Evolutionary conservation across 2,797 vertebrate species (phyloP).

Genomic region (Dipus sagitta): DNA sequence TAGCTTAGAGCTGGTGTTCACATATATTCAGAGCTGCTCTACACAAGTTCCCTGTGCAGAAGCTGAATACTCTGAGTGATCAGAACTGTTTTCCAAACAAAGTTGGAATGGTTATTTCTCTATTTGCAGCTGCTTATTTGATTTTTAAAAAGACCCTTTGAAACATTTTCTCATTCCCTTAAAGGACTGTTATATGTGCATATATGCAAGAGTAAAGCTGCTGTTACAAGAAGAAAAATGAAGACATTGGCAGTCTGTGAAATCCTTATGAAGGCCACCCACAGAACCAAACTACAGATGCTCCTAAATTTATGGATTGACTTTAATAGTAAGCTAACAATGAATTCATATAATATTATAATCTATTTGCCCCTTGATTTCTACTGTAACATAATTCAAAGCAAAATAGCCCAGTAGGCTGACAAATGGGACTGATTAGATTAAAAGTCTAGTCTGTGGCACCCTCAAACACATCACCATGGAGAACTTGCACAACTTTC

Average conservation of each 20-base stretch:
- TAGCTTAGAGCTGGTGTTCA: constrained; percentile 76
- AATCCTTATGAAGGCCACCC: constrained; percentile 58
- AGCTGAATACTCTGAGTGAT: constrained; percentile 84
- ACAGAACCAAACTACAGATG: constrained; percentile 63
- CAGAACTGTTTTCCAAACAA: constrained; percentile 84
- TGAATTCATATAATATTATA: constrained; percentile 16
- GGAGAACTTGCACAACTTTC: not conserved
- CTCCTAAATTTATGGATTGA: constrained; percentile 19
- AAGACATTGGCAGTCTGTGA: constrained; percentile 58
- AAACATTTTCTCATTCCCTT: constrained; percentile 79
- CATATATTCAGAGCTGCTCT: constrained; percentile 81
- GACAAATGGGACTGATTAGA: constrained; percentile 22
- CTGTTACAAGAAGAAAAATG: constrained; percentile 63
- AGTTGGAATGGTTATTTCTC: constrained; percentile 80
- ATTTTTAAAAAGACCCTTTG: constrained; percentile 82
- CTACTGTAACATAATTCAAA: constrained; percentile 28
- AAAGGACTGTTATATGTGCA: constrained; percentile 75
- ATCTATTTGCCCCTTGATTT: constrained; percentile 42
- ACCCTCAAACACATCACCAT: not conserved
- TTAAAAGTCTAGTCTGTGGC: not conserved
- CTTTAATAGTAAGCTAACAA: constrained; percentile 54
- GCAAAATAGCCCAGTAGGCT: constrained; percentile 34
- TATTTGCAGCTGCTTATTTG: constrained; percentile 84
- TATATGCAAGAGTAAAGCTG: constrained; percentile 38
- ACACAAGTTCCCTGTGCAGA: constrained; percentile 79